These are phyloP conservation scores for Drosophila pruinosa DNA, from an alignment of 1,140 invertebrate species.

Conservation along the genomic window DNA sequence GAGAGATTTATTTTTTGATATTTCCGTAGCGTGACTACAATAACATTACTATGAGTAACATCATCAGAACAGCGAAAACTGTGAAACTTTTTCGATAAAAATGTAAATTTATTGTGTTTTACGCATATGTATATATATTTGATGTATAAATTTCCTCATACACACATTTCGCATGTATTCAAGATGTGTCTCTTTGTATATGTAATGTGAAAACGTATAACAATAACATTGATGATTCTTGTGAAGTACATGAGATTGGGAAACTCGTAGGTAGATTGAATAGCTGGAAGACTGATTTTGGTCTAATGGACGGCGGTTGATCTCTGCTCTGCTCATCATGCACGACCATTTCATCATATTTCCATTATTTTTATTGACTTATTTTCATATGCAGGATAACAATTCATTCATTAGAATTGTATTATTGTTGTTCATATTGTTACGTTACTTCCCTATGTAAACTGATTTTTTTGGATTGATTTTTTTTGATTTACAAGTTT, in stretches of 20 bases:
- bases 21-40: conserved; percentile 66
- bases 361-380: conserved; percentile 75
- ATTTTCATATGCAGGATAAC: conserved; percentile 66
- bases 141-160: conserved; percentile 32
- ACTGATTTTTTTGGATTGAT: not conserved
- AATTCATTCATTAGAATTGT: conserved; percentile 60
- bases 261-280: not conserved
- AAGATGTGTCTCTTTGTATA: not conserved
- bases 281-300: not conserved
- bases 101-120: conserved; percentile 77
- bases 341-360: conserved; percentile 69
- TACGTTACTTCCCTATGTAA: conserved; percentile 30
- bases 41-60: conserved; percentile 33
- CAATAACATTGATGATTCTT: conserved; percentile 64
- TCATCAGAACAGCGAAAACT: conserved; percentile 30
- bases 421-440: conserved; percentile 24
- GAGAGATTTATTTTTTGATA: conserved; percentile 81
- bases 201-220: conserved; percentile 56
- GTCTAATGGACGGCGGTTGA: not conserved
- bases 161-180: not conserved
- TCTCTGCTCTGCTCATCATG: conserved; percentile 42
- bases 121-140: not conserved
- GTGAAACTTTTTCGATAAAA: conserved; percentile 79
- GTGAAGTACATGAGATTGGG: conserved; percentile 19
- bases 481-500: conserved; percentile 3